Evolutionary conservation across 1,140 invertebrate species (phyloP).

Genomic region (Drusus annulatus): DNA sequence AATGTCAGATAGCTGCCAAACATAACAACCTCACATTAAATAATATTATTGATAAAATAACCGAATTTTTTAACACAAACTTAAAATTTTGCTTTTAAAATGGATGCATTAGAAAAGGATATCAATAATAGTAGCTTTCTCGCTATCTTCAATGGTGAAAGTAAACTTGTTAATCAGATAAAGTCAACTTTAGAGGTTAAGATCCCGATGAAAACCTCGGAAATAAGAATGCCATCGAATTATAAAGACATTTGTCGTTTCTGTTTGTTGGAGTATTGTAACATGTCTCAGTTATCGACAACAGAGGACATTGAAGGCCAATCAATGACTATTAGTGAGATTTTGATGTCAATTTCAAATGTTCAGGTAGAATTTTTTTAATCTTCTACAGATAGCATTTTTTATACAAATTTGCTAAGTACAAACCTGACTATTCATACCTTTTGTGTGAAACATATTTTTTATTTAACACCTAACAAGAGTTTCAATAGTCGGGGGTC

Average conservation of each 20-base stretch:
- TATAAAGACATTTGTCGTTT: constrained; percentile 41
- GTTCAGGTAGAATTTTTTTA: constrained; percentile 16
- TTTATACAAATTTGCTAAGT: background rate
- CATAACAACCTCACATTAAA: too few species aligned
- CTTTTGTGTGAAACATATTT: background rate
- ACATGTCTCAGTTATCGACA: constrained; percentile 19
- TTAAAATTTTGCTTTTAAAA: too few species aligned
- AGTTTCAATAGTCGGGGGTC: too few species aligned
- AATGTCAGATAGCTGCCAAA: too few species aligned
- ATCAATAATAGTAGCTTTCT: too few species aligned
- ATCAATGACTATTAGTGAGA: constrained; percentile 31
- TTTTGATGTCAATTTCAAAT: constrained; percentile 30
- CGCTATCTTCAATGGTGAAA: too few species aligned
- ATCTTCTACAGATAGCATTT: background rate
- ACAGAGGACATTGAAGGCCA: constrained; percentile 35
- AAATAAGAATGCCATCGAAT: constrained; percentile 10
- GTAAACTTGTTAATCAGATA: too few species aligned
- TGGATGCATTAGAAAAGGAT: too few species aligned
- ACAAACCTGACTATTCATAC: too few species aligned
- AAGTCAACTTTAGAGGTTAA: constrained; percentile 24
- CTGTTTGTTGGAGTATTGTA: constrained; percentile 30
- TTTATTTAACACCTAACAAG: too few species aligned
- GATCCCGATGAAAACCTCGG: constrained; percentile 2
- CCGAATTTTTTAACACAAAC: too few species aligned
- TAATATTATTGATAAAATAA: too few species aligned